Conservation (phyloP, 2,113 vertebrate genomes). For the Centropus unirufus region DNA sequence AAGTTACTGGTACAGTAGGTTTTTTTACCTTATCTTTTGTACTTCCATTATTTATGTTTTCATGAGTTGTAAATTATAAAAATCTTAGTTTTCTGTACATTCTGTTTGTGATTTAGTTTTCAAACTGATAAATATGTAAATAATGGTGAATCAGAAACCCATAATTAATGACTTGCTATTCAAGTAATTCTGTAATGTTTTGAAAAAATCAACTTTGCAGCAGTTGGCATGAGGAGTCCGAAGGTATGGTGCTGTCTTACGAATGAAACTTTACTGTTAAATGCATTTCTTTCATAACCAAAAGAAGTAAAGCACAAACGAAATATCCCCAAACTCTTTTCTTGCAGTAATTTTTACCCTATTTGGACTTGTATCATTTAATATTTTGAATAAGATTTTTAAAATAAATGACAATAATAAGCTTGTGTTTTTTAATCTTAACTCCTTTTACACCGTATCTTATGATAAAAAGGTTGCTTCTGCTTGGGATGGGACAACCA, state of each 20-base stretch:
- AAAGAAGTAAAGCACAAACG: conserved; percentile 51
- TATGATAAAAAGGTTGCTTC: neutral
- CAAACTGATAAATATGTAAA: conserved; percentile 67
- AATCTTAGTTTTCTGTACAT: conserved; percentile 62
- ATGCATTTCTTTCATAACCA: neutral
- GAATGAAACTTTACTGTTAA: neutral
- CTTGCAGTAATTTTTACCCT: conserved; percentile 75
- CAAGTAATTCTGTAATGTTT: neutral
- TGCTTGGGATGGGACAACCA: neutral
- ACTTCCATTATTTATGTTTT: conserved; percentile 63
- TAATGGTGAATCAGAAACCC: conserved; percentile 49
- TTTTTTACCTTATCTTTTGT: neutral
- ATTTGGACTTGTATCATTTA: conserved; percentile 77
- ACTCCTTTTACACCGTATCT: neutral
- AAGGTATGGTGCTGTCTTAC: neutral
- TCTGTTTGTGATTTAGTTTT: conserved; percentile 57
- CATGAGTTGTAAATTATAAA: conserved; percentile 67
- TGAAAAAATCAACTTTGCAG: neutral
- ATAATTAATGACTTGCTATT: conserved; percentile 46
- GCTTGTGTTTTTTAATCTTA: neutral
- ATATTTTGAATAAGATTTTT: conserved; percentile 81
- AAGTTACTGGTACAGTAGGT: neutral
- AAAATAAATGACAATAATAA: conserved; percentile 75
- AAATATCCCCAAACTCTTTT: conserved; percentile 52
- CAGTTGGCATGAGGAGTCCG: neutral